Conservation (phyloP, 2,797 vertebrate genomes). For the Ceyx erithaca region DNA sequence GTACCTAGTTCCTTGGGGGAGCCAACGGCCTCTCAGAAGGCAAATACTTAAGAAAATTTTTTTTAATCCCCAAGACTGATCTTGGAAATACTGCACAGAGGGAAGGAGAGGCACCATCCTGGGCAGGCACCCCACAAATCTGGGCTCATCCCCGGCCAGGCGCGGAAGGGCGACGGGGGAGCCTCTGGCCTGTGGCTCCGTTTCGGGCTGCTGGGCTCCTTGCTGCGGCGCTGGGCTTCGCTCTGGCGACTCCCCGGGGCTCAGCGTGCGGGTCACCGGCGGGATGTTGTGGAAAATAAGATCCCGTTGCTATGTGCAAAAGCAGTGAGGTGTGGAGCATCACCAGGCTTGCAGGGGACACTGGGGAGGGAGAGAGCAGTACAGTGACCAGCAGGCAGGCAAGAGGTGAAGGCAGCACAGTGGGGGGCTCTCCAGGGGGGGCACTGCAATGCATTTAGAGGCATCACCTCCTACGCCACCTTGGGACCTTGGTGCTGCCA, state of each 20-base stretch:
- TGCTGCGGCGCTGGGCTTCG: slow-evolving; percentile 46
- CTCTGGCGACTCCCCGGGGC: slow-evolving; percentile 76
- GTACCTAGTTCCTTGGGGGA: slow-evolving; percentile 20
- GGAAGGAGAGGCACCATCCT: slow-evolving; percentile 16
- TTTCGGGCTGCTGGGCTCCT: slow-evolving; percentile 44
- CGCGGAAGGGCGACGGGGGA: background rate
- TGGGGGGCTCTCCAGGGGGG: fast-evolving
- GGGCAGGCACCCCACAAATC: background rate
- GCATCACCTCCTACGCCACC: background rate
- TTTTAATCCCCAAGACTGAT: slow-evolving; percentile 21
- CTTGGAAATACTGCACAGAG: slow-evolving; percentile 70
- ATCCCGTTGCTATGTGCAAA: slow-evolving; percentile 84
- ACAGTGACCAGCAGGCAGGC: background rate
- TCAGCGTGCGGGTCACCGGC: slow-evolving; percentile 67
- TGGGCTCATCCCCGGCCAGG: background rate
- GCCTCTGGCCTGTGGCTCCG: background rate
- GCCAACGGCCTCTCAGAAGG: slow-evolving; percentile 18
- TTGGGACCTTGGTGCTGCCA: fast-evolving
- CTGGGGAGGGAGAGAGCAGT: slow-evolving; percentile 77
- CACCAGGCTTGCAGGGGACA: slow-evolving; percentile 99
- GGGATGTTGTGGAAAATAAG: slow-evolving; percentile 82
- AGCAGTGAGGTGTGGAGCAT: slow-evolving; percentile 84
- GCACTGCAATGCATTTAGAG: fast-evolving
- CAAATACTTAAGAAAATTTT: background rate
- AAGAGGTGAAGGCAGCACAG: background rate